These are phyloP conservation scores for Ibidorhyncha struthersii DNA, from an alignment of 2,113 vertebrate genomes.

Conservation along the genomic window DNA sequence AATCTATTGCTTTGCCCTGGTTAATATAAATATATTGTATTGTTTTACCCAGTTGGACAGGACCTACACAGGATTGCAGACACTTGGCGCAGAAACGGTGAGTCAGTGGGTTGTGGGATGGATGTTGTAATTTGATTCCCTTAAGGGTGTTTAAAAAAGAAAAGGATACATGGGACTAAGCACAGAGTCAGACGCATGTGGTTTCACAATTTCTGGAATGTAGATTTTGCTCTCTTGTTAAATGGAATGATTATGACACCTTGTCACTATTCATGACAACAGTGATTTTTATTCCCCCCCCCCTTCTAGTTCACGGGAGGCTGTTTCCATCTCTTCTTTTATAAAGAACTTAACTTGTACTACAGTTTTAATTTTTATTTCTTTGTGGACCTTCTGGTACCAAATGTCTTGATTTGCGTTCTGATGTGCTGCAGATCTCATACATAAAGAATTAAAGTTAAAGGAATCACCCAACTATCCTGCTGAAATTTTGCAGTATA, in stretches of 20 bases:
- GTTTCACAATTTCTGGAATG: not conserved
- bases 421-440: not conserved
- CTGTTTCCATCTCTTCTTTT: not conserved
- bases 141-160: not conserved
- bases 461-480: not conserved
- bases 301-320: not conserved
- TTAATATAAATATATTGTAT: not conserved
- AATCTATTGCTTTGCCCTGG: not conserved
- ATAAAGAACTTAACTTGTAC: not conserved
- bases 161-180: not conserved
- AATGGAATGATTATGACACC: not conserved
- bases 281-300: not conserved
- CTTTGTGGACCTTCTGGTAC: not conserved
- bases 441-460: not conserved
- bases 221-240: not conserved
- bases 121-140: not conserved
- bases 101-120: not conserved
- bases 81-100: constrained; percentile 96
- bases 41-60: constrained; percentile 87
- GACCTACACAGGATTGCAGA: constrained; percentile 98
- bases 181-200: not conserved
- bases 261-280: not conserved
- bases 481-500: not conserved
- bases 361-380: not conserved
- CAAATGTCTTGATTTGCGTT: not conserved